Percentiles rank a stretch among this genome's conserved stretches.
Evolutionary conservation across 2,888 invertebrate genomes (phyloP).

Genomic region (Dynastes tityus): DNA sequence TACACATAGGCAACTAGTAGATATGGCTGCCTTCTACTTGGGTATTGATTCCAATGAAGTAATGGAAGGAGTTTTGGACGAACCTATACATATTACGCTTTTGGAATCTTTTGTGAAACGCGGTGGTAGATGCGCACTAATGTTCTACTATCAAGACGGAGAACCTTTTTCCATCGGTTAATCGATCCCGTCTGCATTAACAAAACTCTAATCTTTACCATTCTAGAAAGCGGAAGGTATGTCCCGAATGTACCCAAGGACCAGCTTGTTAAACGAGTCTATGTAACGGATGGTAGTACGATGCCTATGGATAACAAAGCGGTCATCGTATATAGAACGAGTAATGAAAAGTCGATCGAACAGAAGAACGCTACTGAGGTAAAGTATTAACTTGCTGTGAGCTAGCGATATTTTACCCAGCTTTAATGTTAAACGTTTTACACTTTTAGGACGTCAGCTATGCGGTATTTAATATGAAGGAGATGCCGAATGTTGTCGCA

Average conservation of each 20-base stretch:
- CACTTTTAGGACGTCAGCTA: constrained; percentile 62
- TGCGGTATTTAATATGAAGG: constrained; percentile 62
- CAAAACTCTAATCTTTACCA: no score
- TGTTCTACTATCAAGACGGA: constrained; percentile 80
- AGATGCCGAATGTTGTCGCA: constrained; percentile 63
- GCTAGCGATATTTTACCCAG: background rate
- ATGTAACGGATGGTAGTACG: constrained; percentile 76
- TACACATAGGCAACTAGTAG: constrained; percentile 79
- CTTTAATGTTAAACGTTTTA: background rate
- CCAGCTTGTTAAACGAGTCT: constrained; percentile 72
- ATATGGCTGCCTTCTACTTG: constrained; percentile 76
- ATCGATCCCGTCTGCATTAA: background rate
- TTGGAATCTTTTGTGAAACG: constrained; percentile 77
- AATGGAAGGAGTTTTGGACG: constrained; percentile 82
- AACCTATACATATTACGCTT: constrained; percentile 75
- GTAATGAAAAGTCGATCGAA: constrained; percentile 75
- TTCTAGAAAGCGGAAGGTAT: constrained; percentile 77
- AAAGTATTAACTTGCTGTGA: constrained; percentile 60
- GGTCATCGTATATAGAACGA: constrained; percentile 80
- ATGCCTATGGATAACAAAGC: constrained; percentile 77
- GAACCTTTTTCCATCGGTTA: constrained; percentile 74
- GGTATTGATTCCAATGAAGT: constrained; percentile 74
- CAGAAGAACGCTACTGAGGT: constrained; percentile 80
- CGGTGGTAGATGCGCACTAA: constrained; percentile 74
- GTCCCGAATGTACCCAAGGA: constrained; percentile 66